Evolutionary conservation across 2,888 invertebrate species (phyloP).

Genomic region (Stenoptilia bipunctidactyla): DNA sequence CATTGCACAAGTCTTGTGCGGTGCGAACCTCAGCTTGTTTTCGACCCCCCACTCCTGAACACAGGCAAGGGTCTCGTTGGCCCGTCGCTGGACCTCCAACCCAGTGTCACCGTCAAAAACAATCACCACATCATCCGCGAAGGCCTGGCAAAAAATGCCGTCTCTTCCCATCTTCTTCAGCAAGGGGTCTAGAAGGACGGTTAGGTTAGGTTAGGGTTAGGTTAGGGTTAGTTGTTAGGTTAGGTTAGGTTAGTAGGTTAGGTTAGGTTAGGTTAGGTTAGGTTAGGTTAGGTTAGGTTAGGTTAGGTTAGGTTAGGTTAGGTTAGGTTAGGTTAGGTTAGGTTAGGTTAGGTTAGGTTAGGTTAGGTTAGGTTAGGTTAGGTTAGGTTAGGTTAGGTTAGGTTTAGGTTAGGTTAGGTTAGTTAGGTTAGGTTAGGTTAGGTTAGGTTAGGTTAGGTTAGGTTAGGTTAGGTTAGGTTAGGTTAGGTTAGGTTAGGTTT

Average conservation of each 20-base stretch:
- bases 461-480: constrained; percentile 1
- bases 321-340: constrained; percentile 23
- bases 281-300: constrained; percentile 22
- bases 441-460: constrained; percentile 1
- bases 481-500: constrained; percentile 1
- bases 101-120: too few relatives aligned
- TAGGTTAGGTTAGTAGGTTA: constrained; percentile 21
- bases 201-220: too few relatives aligned
- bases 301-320: constrained; percentile 22
- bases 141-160: too few relatives aligned
- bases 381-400: constrained; percentile 1
- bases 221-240: constrained; percentile 13
- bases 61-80: too few relatives aligned
- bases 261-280: constrained; percentile 22
- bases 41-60: too few relatives aligned
- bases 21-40: too few relatives aligned
- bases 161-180: too few relatives aligned
- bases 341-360: constrained; percentile 22
- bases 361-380: constrained; percentile 7
- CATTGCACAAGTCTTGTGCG: too few relatives aligned
- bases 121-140: too few relatives aligned
- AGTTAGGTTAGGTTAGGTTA: constrained; percentile 1
- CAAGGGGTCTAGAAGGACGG: too few relatives aligned
- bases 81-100: too few relatives aligned
- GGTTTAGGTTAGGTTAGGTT: background rate